Conservation (phyloP, 2,797 vertebrate genomes). For the Echeneis naucrates region DNA sequence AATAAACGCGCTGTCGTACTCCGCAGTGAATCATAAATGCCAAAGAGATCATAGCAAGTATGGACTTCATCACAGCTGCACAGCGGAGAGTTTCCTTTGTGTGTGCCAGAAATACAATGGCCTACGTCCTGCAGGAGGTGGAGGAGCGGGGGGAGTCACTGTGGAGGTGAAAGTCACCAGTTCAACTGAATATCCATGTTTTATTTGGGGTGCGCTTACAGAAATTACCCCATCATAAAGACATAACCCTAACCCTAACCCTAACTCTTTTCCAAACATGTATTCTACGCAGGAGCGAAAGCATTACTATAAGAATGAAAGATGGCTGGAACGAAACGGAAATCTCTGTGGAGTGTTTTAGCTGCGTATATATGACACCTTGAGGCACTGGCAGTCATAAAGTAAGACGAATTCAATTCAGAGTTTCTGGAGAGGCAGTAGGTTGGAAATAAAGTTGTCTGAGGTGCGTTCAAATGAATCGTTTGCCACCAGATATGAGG, state of each 20-base stretch:
- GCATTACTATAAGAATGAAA: conserved; percentile 24
- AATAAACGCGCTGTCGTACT: neutral
- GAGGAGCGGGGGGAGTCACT: neutral
- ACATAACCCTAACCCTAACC: too few relatives aligned
- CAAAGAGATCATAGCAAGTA: neutral
- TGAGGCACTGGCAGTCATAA: neutral
- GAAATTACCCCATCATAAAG: conserved; percentile 2
- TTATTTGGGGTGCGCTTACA: conserved; percentile 6
- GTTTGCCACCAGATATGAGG: conserved; percentile 18
- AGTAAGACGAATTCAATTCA: conserved; percentile 19
- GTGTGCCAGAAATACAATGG: neutral
- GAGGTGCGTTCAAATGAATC: conserved; percentile 31
- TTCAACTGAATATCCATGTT: conserved; percentile 7
- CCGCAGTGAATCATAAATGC: neutral
- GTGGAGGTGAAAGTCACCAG: neutral
- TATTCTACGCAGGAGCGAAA: conserved; percentile 17
- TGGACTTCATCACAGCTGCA: neutral
- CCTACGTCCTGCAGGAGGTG: neutral
- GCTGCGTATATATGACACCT: neutral
- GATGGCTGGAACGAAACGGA: conserved; percentile 25
- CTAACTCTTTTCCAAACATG: neutral
- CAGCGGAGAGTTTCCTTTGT: neutral
- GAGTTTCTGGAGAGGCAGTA: conserved; percentile 18
- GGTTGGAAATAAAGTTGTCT: conserved; percentile 28
- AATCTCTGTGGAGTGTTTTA: conserved; percentile 17